A percentile compares a stretch with the other conserved stretches of the same genome.
These are phyloP conservation scores for Calameuta filiformis DNA, from an alignment of 2,888 invertebrate genomes.

Conservation along the genomic window DNA sequence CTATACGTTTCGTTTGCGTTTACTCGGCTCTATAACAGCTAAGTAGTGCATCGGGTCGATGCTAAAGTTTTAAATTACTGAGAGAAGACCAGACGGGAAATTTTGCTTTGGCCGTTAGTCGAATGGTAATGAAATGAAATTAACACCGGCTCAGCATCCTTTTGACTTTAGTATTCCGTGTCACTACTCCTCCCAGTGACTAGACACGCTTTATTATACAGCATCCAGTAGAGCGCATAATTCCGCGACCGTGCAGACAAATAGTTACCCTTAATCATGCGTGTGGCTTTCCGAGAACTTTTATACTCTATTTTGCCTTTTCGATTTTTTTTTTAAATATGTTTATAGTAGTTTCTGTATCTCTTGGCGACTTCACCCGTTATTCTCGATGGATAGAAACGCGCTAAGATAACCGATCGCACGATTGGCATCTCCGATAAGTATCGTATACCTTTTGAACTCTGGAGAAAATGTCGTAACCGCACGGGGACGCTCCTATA, in stretches of 20 bases:
- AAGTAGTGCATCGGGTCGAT: not conserved
- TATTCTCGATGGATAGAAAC: not conserved
- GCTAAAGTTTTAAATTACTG: constrained; percentile 41
- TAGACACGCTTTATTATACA: not conserved
- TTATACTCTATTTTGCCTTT: not conserved
- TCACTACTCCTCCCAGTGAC: constrained; percentile 34
- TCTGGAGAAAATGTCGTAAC: not conserved
- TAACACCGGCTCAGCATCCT: constrained; percentile 23
- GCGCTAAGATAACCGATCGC: not conserved
- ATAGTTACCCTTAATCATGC: not conserved
- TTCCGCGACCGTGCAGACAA: not conserved
- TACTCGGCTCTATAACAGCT: constrained; percentile 10
- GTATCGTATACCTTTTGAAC: not conserved
- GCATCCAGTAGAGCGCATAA: not conserved
- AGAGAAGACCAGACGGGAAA: constrained; percentile 40
- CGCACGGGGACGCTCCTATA: not conserved
- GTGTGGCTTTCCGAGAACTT: not conserved
- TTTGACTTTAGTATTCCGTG: constrained; percentile 26
- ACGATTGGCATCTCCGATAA: not conserved
- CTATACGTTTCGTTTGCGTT: constrained; percentile 29
- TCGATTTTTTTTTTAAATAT: no score
- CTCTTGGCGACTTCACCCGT: not conserved
- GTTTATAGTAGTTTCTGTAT: not conserved
- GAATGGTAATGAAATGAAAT: constrained; percentile 45
- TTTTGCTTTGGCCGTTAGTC: constrained; percentile 33